Evolutionary conservation across 2,797 vertebrate genomes (phyloP).

Genomic region (Poecilia velifera): DNA sequence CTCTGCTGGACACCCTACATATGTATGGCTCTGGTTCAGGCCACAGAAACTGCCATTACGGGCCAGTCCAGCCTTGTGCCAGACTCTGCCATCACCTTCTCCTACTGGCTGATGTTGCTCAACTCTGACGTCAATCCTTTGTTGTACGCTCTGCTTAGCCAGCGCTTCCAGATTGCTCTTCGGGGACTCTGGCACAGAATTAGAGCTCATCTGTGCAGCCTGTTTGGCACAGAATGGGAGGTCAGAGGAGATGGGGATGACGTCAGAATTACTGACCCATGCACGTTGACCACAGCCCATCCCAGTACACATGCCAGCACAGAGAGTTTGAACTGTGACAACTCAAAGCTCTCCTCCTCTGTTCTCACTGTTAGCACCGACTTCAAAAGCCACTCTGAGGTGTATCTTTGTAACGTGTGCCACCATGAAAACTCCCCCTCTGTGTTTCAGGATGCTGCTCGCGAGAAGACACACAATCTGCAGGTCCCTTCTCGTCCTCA

Average conservation of each 20-base stretch:
- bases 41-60: slow-evolving; percentile 77
- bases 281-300: slow-evolving; percentile 42
- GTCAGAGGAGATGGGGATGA: slow-evolving; percentile 40
- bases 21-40: slow-evolving; percentile 80
- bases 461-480: slow-evolving; percentile 49
- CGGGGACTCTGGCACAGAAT: slow-evolving; percentile 76
- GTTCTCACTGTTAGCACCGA: slow-evolving; percentile 71
- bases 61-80: slow-evolving; percentile 71
- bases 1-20: slow-evolving; percentile 86
- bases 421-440: slow-evolving; percentile 40
- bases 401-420: slow-evolving; percentile 46
- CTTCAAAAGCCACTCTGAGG: slow-evolving; percentile 49
- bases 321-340: slow-evolving; percentile 31
- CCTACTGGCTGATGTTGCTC: slow-evolving; percentile 84
- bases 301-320: slow-evolving; percentile 34
- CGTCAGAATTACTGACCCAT: slow-evolving; percentile 45
- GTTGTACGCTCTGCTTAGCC: slow-evolving; percentile 86
- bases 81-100: slow-evolving; percentile 76
- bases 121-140: slow-evolving; percentile 87
- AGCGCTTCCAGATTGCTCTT: slow-evolving; percentile 83
- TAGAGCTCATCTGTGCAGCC: slow-evolving; percentile 51
- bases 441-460: slow-evolving; percentile 41
- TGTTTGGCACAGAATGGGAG: slow-evolving; percentile 40
- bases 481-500: slow-evolving; percentile 75
- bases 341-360: slow-evolving; percentile 58